Base-by-base conservation (phyloP, 2,888 invertebrate species). In the Microdon myrmicae region DNA sequence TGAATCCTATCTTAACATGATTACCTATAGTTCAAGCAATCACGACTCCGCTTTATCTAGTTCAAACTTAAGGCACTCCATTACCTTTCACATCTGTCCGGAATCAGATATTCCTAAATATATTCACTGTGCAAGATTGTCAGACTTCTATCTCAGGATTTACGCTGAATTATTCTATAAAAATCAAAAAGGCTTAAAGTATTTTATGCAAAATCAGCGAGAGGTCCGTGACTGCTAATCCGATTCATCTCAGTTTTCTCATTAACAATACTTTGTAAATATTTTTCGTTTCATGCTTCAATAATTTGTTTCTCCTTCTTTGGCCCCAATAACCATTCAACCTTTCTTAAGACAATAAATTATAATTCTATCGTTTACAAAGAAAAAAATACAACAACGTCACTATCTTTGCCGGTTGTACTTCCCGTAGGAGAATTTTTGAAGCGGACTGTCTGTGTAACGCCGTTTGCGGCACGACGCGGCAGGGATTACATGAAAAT, bases 331-430 rank as follows among this genome's bases (percentile, higher is more conserved):
- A 45, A 17, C 56, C 45, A 43, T 56, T 45, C 47, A 58, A 58
- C 56, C 56, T 53, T 53, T 58, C 9, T 37, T 58, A 32, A 53
- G 45, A 47, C 38, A 58, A 64, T 64, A 64, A 64, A 64, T 64
- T 56, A 64, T 58, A 31, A 51, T 45, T 34, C n/a, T n/a, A n/a
- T n/a, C n/a, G 53, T 64, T 58, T 64, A 37, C n/a, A 47, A 47
- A 20, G 14, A 39, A 29, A 43, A 20, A 39, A 26, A 26, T 20
- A 17, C n/a, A n/a, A n/a, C n/a, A n/a, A n/a, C n/a, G n/a, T n/a
- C n/a, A n/a, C n/a, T n/a, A n/a, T n/a, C n/a, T n/a, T n/a, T n/a
- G n/a, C n/a, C n/a, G n/a, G n/a, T n/a, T n/a, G n/a, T n/a, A n/a
- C n/a, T n/a, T n/a, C n/a, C n/a, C n/a, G n/a, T n/a, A n/a, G n/a